A percentile compares a stretch with the other conserved stretches of the same genome.
Conservation (phyloP, 1,140 invertebrate species). For the Drosophila carrolli region DNA sequence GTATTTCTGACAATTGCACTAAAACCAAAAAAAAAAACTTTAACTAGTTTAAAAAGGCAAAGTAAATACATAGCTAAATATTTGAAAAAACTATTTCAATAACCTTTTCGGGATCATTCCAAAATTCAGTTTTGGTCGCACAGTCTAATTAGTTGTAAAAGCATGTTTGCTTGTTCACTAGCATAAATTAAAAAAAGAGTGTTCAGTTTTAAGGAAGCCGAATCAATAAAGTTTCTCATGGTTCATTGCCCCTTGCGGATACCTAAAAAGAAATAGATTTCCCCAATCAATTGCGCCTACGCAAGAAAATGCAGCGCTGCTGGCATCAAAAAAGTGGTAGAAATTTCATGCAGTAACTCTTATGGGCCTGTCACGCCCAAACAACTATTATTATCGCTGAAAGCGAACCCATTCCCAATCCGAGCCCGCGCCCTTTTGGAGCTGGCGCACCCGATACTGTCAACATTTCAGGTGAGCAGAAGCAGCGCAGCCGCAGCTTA, state of each 20-base stretch:
- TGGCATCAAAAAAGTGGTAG: conserved; percentile 33
- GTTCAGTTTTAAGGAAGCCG: too few species aligned
- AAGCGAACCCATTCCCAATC: conserved; percentile 63
- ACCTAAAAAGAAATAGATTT: conserved; percentile 14
- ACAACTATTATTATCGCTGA: conserved; percentile 57
- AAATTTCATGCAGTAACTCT: conserved; percentile 37
- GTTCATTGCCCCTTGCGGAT: conserved; percentile 33
- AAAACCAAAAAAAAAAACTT: too few species aligned
- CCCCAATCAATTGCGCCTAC: conserved; percentile 20
- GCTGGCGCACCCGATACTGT: conserved; percentile 71
- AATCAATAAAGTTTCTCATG: too few species aligned
- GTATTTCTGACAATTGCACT: neutral
- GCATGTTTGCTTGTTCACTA: too few species aligned
- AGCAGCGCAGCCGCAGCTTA: conserved; percentile 27
- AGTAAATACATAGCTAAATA: too few species aligned
- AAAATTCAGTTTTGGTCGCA: too few species aligned
- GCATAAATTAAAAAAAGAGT: too few species aligned
- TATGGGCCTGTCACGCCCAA: conserved; percentile 61
- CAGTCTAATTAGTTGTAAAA: too few species aligned
- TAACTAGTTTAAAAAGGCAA: too few species aligned
- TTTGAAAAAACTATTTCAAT: too few species aligned
- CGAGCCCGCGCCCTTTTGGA: conserved; percentile 67
- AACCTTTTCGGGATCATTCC: too few species aligned
- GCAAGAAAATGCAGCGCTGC: conserved; percentile 43
- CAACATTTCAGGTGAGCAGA: conserved; percentile 56